Evolutionary conservation across 2,888 invertebrate genomes (phyloP), one percentile per base, ranked within the genome.

Genomic region (Melanargia galathea): DNA sequence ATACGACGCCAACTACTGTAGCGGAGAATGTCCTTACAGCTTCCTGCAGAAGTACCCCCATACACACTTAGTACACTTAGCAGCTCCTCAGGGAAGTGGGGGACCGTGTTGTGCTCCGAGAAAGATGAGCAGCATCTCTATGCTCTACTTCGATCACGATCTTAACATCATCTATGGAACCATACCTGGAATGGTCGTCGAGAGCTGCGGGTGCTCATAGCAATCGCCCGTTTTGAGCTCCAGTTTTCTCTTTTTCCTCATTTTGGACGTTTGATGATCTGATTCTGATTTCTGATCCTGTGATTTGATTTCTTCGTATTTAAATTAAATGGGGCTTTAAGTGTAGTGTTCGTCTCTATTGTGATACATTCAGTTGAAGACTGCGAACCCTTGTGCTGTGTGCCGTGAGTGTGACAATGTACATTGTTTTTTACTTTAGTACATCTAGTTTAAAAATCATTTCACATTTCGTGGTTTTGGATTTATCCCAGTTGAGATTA

Each of bases 1-100:
- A 66, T 99, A 98, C 91, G 96, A 97, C 78, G 98, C 99, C 7
- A 97, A 97, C 89, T 98, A 98, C 90, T 99, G 99, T 90, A 95
- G 97, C 60, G 98, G 99, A 7, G 97, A 98, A 76, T 99, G 99
- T 84, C 96, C 96, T 0, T 95, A 95, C 86, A 95, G 97, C 57
- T 97, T 97, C 81, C 90, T 97, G 66, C 97, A 96, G 79, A 95
- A 95, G 77, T 96, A 96, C 80, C 95, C 97, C 0, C 97, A 98
- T 83, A 97, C 97, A 8, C 97, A 98, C 86, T 92, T 98, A 76
- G 94, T 96, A 64, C 96, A 96, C 74, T 93, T 98, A 77, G 95
- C 96, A 4, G 93, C 94, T 48, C 94, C 95, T 0, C 92, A 93
- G 11, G 95, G 96, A 63, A 95, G 95, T 61, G 95, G 95, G 0